Conservation (phyloP, 2,113 vertebrate genomes). For the Pseudonaja textilis region DNA sequence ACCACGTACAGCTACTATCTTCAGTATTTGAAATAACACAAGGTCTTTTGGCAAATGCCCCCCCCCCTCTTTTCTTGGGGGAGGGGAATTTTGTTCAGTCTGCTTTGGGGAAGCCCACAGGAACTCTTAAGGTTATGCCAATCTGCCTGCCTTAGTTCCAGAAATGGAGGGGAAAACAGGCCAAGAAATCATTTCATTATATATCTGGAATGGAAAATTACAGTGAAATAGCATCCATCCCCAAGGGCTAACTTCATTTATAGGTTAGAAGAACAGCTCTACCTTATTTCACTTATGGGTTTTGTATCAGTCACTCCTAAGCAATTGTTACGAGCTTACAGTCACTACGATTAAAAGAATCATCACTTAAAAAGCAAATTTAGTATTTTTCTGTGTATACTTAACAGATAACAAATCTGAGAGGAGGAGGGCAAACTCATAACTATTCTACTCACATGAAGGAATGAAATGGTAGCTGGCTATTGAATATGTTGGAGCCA, state of each 20-base stretch:
- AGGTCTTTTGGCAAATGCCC: not conserved
- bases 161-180: slow-evolving; percentile 46
- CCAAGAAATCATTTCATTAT: slow-evolving; percentile 61
- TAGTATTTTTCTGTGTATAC: slow-evolving; percentile 18
- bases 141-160: slow-evolving; percentile 35
- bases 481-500: not conserved
- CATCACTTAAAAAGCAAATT: slow-evolving; percentile 15
- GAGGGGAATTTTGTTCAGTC: not conserved
- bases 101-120: not conserved
- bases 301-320: slow-evolving; percentile 32
- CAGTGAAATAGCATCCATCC: slow-evolving; percentile 61
- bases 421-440: not conserved
- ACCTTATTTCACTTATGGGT: slow-evolving; percentile 44
- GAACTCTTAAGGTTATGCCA: not conserved
- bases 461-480: not conserved
- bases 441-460: not conserved
- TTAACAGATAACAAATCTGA: not conserved
- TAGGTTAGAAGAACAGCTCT: slow-evolving; percentile 45
- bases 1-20: not conserved
- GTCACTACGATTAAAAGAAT: slow-evolving; percentile 44
- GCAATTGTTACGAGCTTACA: slow-evolving; percentile 11
- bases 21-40: not conserved
- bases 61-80: not conserved
- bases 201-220: slow-evolving; percentile 56
- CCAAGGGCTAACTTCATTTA: slow-evolving; percentile 55